Evolutionary conservation across 2,797 vertebrate species (phyloP), one percentile per base, ranked within the genome.

Genomic region (Eulemur mongoz): DNA sequence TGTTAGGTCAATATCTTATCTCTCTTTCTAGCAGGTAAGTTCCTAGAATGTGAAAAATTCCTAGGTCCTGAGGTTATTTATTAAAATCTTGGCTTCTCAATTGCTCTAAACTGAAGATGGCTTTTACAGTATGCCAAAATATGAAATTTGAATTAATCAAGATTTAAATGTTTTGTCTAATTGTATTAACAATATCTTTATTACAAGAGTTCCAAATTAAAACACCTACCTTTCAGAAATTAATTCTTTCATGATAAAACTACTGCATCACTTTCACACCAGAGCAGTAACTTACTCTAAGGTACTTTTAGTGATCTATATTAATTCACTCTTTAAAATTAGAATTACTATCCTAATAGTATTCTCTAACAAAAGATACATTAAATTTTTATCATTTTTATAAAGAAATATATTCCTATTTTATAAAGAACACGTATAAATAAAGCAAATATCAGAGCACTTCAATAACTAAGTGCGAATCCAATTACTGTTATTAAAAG

Each of bases 71-170:
- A 94, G 76, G 59, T 89, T 94, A 96, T 80, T 96, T 96, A 93
- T 90, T 96, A 97, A 93, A 94, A 86, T 81, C 13, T 50, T 93
- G n/a, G 48, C 23, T 89, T 94, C 61, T 95, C 59, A 97, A 89
- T 0, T 93, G 59, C 65, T 87, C 48, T 22, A 95, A 89, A 93
- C 2, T 61, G 75, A 92, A 85, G 32, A 84, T 5, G 22, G 54
- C 32, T 84, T 80, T 92, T 93, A 82, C 11, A 97, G 75, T 61
- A 91, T 61, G 48, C 22, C 11, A 94, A 94, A 90, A 96, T 89
- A 91, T 52, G 25, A 93, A 80, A 78, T 93, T 81, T 35, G 70
- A 96, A 93, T 50, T 93, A 91, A 89, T 76, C 22, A 85, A 73
- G 13, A 65, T 75, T 85, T 80, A 78, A 93, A 25, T 45, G 57